Evolutionary conservation across 2,113 vertebrate genomes (phyloP).

Genomic region (Pitta sordida): DNA sequence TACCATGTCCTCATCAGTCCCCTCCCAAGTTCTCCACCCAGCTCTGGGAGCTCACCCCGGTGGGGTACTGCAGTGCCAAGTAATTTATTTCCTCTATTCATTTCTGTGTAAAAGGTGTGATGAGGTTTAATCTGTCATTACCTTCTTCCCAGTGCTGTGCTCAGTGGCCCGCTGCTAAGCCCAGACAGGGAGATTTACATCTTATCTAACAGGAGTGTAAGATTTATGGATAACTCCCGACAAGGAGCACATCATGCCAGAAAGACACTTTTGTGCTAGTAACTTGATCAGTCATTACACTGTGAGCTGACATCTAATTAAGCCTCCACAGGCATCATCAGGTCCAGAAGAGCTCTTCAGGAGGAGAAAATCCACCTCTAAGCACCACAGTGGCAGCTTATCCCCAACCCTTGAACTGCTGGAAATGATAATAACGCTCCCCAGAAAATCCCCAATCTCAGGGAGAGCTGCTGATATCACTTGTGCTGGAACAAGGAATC

Average conservation of each 20-base stretch:
- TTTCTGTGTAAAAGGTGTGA: background rate
- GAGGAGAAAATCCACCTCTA: slow-evolving; percentile 1
- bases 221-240: slow-evolving; percentile 3
- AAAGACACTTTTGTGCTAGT: background rate
- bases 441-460: background rate
- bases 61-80: background rate
- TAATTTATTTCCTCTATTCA: background rate
- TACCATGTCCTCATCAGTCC: fast-evolving
- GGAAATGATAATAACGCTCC: background rate
- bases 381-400: background rate
- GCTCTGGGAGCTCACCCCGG: background rate
- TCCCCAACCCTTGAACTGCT: background rate
- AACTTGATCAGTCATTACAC: slow-evolving; percentile 25
- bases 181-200: slow-evolving; percentile 14
- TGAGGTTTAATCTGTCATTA: slow-evolving; percentile 4
- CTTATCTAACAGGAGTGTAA: background rate
- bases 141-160: background rate
- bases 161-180: background rate
- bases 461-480: background rate
- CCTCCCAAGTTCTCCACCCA: fast-evolving
- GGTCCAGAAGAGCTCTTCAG: background rate
- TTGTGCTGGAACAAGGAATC: fast-evolving
- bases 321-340: background rate
- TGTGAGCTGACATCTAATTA: slow-evolving; percentile 28
- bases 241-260: background rate